Evolutionary conservation across 1,140 invertebrate genomes (phyloP), one percentile per base, ranked within the genome.

Genomic region (Samia ricini): DNA sequence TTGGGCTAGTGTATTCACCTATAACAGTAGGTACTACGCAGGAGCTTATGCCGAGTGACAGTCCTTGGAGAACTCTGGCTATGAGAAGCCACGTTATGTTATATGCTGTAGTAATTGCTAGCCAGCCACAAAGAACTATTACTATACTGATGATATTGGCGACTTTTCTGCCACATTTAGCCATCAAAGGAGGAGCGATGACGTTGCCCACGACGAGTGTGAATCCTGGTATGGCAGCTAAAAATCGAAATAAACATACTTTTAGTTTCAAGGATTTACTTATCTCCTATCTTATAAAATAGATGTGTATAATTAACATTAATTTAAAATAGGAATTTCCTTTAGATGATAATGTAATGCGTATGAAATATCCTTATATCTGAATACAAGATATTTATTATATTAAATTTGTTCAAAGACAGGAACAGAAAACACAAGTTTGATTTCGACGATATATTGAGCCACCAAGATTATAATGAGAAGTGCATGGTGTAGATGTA

Each of bases 1-100:
- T 74, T 0, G 79, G 77, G 52, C 74, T 77, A 0, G 75, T 76
- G 23, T 80, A 78, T 67, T 82, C 77, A 24, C 76, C 79, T 6
- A 82, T 79, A 0, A 75, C 54, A 0, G 79, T 67, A 1, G 79
- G 70, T 24, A 72, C 68, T n/a, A 80, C 24, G 6, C 72, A 68
- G 7, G 72, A 42, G 19, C 64, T 68, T 68, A 77, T 72, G 1
- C 79, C 79, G 63, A 78, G 68, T 0, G 70, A 60, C 15, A 77
- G 29, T 8, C 79, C 79, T 66, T 79, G 79, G 18, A 81, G 61
- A 20, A 79, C 59, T 33, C 77, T 69, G 7, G 72, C 71, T 0
- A 72, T 33, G 22, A 79, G 65, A 0, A 81, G 66, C 10, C 56
- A 57, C 8, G 63, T 22, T 4, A 79, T 36, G 10, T 65, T 72